A percentile compares a stretch with the other conserved stretches of the same genome.
These are phyloP conservation scores for Meleagris gallopavo DNA, from an alignment of 2,113 vertebrate species.

Conservation along the genomic window DNA sequence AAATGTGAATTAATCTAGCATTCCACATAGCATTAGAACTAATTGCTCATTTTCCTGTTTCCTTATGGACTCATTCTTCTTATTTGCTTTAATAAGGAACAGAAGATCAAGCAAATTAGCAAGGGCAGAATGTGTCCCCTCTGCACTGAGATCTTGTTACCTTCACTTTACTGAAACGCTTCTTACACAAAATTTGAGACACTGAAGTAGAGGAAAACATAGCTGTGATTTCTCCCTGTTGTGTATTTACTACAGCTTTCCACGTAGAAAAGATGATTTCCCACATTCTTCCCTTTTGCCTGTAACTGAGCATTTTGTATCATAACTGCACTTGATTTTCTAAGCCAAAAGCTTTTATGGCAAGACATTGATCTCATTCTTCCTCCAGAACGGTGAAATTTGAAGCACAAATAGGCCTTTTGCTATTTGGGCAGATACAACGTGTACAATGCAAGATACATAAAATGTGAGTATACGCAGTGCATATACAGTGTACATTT, in stretches of 20 bases:
- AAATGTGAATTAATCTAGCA: conserved; percentile 19
- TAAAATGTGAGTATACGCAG: conserved; percentile 12
- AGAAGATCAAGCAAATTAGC: neutral
- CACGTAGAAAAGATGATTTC: neutral
- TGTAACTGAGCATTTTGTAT: neutral
- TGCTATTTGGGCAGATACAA: conserved; percentile 21
- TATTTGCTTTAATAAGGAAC: neutral
- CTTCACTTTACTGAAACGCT: neutral
- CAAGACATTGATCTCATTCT: neutral
- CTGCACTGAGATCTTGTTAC: neutral
- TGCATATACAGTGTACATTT: conserved; percentile 40
- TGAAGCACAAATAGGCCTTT: conserved; percentile 29
- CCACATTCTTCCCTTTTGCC: neutral
- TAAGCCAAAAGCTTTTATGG: neutral
- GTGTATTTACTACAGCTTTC: neutral
- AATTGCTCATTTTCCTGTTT: neutral
- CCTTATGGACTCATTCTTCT: neutral
- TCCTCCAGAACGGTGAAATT: conserved; percentile 44
- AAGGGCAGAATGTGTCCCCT: neutral
- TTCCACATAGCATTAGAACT: neutral
- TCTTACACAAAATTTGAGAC: neutral
- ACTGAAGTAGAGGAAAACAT: neutral
- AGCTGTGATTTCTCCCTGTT: neutral
- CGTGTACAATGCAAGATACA: neutral
- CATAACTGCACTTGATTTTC: neutral